Evolutionary conservation across 2,113 vertebrate genomes (phyloP).

Genomic region (Paratilapia polleni): DNA sequence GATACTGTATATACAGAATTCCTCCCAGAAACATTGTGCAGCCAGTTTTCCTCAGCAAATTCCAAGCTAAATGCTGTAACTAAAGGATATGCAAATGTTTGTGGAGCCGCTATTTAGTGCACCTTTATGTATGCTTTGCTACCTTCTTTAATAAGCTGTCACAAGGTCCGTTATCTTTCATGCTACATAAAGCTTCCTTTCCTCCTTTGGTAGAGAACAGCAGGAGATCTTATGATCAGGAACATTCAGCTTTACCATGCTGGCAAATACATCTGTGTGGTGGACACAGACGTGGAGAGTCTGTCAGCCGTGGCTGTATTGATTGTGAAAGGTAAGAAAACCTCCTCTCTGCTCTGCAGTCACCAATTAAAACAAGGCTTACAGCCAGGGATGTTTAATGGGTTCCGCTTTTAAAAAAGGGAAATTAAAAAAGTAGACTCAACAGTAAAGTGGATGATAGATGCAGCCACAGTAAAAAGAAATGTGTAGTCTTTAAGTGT

Average conservation of each 20-base stretch:
- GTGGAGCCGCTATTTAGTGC: constrained; percentile 46
- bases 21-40: background rate
- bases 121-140: constrained; percentile 57
- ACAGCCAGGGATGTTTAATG: constrained; percentile 37
- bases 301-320: constrained; percentile 89
- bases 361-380: constrained; percentile 59
- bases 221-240: constrained; percentile 93
- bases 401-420: background rate
- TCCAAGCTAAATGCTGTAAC: constrained; percentile 3
- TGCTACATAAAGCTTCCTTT: constrained; percentile 66
- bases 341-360: constrained; percentile 25
- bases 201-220: constrained; percentile 81
- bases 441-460: constrained; percentile 9
- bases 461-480: background rate
- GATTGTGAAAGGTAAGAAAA: constrained; percentile 88
- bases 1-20: background rate
- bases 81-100: constrained; percentile 26
- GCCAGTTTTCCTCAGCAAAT: background rate
- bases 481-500: constrained; percentile 14
- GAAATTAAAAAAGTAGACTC: background rate
- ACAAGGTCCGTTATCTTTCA: constrained; percentile 67
- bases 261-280: constrained; percentile 91
- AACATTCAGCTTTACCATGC: constrained; percentile 92
- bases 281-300: constrained; percentile 91
- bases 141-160: constrained; percentile 70